Evolutionary conservation across 1,140 invertebrate genomes (phyloP), one percentile per base, ranked within the genome.

Genomic region (Pachyrhynchus sulphureomaculatus): DNA sequence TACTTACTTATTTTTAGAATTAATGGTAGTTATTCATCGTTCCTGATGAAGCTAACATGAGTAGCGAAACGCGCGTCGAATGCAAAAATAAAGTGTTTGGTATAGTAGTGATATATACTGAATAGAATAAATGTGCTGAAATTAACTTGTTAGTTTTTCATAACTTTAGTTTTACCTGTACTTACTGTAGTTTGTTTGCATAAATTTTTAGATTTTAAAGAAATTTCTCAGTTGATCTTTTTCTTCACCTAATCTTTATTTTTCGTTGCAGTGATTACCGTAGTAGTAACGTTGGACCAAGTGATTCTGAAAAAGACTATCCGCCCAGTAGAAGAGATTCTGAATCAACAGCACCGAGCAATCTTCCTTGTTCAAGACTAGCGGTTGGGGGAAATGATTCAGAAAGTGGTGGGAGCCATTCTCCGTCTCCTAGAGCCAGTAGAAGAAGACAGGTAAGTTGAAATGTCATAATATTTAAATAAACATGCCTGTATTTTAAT

Each of bases 381-480:
- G 86, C 85, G 2, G 79, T 89, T 2, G 84, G 81, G 5, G 85
- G 83, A 23, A 88, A 86, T 36, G 91, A 94, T 74, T 92, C 90
- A 6, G 91, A 94, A 76, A 92, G 90, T 68, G 90, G 90, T 20
- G 91, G 90, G 44, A 92, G 89, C 65, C 89, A 92, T 77, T 88
- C 90, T 6, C 91, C 91, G 2, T 92, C 90, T 24, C 91, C 92
- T 0, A 81, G 91, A 54, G 89, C 90, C 15, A 88, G 84, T n/a
- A 82, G 91, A 56, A 87, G 88, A 75, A 80, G 89, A 79, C 89
- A 87, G 84, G 88, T 88, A 66, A 70, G 26, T 59, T 15, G 41
- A 56, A 13, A 17, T 62, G 61, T 13, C 37, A 41, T 41, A 41
- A 6, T 6, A 6, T 41, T 41, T 41, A 15, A n/a, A 41, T 4